A percentile compares a stretch with the other conserved stretches of the same genome.
These are phyloP conservation scores for Orthochromis malagaraziensis DNA, from an alignment of 2,113 vertebrate species.

Conservation along the genomic window DNA sequence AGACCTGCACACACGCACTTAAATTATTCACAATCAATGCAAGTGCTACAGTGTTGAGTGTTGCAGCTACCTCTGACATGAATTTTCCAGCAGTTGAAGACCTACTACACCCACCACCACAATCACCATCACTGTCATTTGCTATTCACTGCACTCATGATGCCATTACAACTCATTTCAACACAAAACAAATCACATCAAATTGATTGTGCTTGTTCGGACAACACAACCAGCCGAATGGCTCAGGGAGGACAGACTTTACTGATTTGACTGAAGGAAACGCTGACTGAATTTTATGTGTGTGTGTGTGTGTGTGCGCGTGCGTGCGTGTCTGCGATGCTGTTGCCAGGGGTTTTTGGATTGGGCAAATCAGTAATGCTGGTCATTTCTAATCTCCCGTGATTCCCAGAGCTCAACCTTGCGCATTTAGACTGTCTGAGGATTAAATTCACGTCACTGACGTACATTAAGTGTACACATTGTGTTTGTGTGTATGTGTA, in stretches of 20 bases:
- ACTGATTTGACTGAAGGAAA: background rate
- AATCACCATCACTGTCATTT: constrained; percentile 7
- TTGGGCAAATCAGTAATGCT: constrained; percentile 23
- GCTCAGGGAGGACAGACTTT: background rate
- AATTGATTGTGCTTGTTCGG: constrained; percentile 26
- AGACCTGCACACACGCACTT: background rate
- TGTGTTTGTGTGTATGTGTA: background rate
- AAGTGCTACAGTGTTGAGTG: constrained; percentile 27
- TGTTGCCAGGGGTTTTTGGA: constrained; percentile 1
- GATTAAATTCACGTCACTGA: constrained; percentile 55
- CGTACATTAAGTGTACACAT: background rate
- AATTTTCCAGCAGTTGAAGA: constrained; percentile 27
- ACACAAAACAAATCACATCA: constrained; percentile 28
- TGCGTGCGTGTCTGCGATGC: background rate
- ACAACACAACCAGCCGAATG: background rate
- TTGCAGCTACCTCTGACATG: constrained; percentile 31
- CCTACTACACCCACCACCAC: constrained; percentile 12
- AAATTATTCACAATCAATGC: constrained; percentile 51
- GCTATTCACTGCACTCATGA: constrained; percentile 8
- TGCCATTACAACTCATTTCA: constrained; percentile 24
- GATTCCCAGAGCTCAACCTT: constrained; percentile 33
- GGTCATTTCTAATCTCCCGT: constrained; percentile 49
- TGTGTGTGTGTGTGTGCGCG: background rate
- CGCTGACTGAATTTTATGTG: background rate
- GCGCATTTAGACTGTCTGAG: constrained; percentile 42